A percentile compares a stretch with the other conserved stretches of the same genome.
These are phyloP conservation scores for Pedetes capensis DNA, from an alignment of 2,113 vertebrate species.

Conservation along the genomic window DNA sequence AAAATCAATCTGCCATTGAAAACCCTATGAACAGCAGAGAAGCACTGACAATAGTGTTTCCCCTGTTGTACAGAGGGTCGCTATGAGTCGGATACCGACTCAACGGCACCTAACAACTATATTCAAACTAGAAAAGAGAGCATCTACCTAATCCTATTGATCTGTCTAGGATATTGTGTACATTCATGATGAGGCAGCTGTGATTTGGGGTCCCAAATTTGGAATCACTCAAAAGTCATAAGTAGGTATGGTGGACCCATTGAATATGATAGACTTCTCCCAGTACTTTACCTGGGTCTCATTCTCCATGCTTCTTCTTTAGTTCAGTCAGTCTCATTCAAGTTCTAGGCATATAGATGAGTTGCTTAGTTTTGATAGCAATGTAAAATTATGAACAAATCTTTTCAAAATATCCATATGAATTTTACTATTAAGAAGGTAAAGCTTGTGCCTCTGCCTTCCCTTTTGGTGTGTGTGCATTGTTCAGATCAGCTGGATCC, in stretches of 20 bases:
- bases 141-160: background rate
- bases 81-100: too few species aligned
- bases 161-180: background rate
- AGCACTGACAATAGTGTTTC: too few species aligned
- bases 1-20: too few species aligned
- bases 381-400: background rate
- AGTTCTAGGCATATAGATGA: background rate
- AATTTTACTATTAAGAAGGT: background rate
- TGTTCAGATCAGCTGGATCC: background rate
- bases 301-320: background rate
- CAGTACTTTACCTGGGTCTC: background rate
- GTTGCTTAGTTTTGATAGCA: background rate
- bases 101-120: too few species aligned
- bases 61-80: too few species aligned
- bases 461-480: rapidly evolving
- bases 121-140: background rate
- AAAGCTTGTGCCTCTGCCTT: background rate
- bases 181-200: background rate
- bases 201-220: background rate
- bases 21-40: too few species aligned
- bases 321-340: background rate
- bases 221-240: background rate
- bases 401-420: background rate
- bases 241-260: rapidly evolving
- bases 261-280: background rate